Base-by-base conservation (phyloP, 2,797 vertebrate genomes). In the Tapera naevia region DNA sequence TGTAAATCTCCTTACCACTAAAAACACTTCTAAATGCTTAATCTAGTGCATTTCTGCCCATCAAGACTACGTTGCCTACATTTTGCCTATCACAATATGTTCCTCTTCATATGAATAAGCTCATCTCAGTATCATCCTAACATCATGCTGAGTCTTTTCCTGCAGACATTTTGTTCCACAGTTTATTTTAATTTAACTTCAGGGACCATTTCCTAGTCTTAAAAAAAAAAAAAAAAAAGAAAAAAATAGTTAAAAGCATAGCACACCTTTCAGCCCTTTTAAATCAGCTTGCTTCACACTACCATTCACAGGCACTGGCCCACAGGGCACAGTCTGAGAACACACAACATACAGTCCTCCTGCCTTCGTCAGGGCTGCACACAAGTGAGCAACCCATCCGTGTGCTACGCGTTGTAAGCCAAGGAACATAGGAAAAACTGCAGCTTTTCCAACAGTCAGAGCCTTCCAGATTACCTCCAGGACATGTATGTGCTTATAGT, bases 261-360 rank as follows among this genome's bases (percentile, higher is more conserved):
- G 37, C 21, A 87, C 51, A 72, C 72, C 75, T 74, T 89, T 92
- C 69, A 89, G 39, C 23, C 35, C 58, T 78, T 94, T 75, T n/a
- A 75, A 81, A 89, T 80, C 51, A 86, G 61, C n/a, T 82, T 65
- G 27, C 39, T 78, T 94, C 73, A 75, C 41, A 35, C 71, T 18
- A 6, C 22, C 41, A 25, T 10, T 51, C 35, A 33, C 9, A 67
- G 37, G 56, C 32, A 41, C 33, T 48, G 33, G 72, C 54, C 79
- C 75, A 93, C 50, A n/a, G 76, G 67, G 54, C n/a, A 69, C 1
- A 72, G 14, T 32, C 41, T 78, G 50, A 46, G 45, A 64, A 61
- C 22, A 80, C 57, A 67, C 50, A 74, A 64, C 65, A 16, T 10
- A 39, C 53, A 30, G 37, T 48, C 60, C 75, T 78, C 66, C 71